Base-by-base conservation (phyloP, 1,140 invertebrate genomes). In the Oreohelix idahoensis region DNA sequence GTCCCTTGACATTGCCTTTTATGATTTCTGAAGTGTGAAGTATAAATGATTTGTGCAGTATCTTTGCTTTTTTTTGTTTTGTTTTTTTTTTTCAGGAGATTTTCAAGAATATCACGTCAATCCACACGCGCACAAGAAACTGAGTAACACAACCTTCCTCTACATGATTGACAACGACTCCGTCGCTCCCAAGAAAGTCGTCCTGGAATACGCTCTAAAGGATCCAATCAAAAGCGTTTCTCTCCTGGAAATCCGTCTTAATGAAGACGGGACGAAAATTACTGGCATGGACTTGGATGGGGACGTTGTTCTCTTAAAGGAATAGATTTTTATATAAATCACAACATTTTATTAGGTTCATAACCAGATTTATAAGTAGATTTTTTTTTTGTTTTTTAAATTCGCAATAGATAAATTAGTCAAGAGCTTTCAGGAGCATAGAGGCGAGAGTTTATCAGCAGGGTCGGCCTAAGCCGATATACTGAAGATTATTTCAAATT, bases 261-360 rank as follows among this genome's bases (percentile, higher is more conserved):
- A 63, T 38, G 76, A 29, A 20, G 79, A 81, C 10, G 79, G 75
- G 1, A 80, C 71, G 0, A 80, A 81, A n/a, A 73, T 85, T n/a
- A 51, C 83, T 10, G 84, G 84, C 49, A 78, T 85, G 17, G 84
- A 85, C 82, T 42, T 85, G 15, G 51, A 83, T 42, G 76, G 81
- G 32, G 84, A 83, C 51, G 69, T 76, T 29, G 84, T 85, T 1
- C 78, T 80, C 20, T 32, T 83, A 23, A 83, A 84, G 58, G 38
- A 77, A 8, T 49, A 49, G 45, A 17, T 17, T 8, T 11, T 17
- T 17, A 17, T 11, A 8, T 17, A n/a, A n/a, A n/a, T n/a, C n/a
- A n/a, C 45, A 49, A n/a, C n/a, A n/a, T n/a, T n/a, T n/a, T n/a
- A n/a, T n/a, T n/a, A n/a, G n/a, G n/a, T n/a, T n/a, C n/a, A n/a